A percentile compares a stretch with the other conserved stretches of the same genome.
Conservation (phyloP, 2,113 vertebrate genomes). For the Vombatus ursinus region DNA sequence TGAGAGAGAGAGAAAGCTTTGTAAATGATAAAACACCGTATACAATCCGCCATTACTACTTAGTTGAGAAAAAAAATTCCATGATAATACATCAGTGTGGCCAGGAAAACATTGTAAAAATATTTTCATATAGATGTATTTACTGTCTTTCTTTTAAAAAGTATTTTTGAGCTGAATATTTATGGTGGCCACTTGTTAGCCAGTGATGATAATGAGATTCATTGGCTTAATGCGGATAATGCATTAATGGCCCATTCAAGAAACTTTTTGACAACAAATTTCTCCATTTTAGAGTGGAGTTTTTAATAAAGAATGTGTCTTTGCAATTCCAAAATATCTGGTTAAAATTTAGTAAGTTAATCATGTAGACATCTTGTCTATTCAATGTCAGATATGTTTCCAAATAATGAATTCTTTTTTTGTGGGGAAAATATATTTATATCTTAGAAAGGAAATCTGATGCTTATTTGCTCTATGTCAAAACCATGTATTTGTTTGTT, state of each 20-base stretch:
- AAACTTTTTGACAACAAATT: constrained; percentile 8
- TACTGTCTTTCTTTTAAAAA: background rate
- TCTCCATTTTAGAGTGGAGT: constrained; percentile 36
- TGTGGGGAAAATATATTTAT: constrained; percentile 23
- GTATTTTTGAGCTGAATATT: constrained; percentile 22
- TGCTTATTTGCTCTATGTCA: constrained; percentile 19
- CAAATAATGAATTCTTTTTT: constrained; percentile 38
- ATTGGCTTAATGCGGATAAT: constrained; percentile 32
- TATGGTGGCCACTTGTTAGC: background rate
- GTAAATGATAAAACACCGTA: background rate
- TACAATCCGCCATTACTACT: background rate
- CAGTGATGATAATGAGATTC: background rate
- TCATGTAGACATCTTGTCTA: constrained; percentile 26
- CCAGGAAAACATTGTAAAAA: background rate
- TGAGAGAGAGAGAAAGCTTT: background rate
- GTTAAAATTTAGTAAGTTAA: background rate
- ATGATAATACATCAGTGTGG: background rate
- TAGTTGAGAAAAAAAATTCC: background rate
- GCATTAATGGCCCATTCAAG: background rate
- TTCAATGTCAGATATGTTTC: constrained; percentile 24
- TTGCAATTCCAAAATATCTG: constrained; percentile 10
- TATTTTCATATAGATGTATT: background rate
- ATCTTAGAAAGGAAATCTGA: constrained; percentile 22
- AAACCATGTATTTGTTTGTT: background rate
- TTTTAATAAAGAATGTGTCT: background rate